These are phyloP conservation scores for Planococcus citri DNA, from an alignment of 1,140 invertebrate species.

Conservation along the genomic window DNA sequence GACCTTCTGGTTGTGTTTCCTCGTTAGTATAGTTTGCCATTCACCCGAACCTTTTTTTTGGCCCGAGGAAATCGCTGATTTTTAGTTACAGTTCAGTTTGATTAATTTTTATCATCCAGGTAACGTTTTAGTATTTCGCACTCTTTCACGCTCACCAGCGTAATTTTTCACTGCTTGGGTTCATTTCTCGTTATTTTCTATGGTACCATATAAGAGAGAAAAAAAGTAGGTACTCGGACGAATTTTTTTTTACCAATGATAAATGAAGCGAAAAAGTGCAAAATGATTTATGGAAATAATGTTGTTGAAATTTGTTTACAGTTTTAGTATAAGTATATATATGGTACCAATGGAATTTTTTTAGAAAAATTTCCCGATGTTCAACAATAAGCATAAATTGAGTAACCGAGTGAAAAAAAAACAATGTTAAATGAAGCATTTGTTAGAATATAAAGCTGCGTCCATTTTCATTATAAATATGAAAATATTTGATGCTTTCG, in stretches of 20 bases:
- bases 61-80: too few relatives aligned
- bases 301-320: background rate
- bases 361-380: too few relatives aligned
- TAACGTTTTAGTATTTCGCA: background rate
- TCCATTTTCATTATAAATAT: background rate
- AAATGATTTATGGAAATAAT: slow-evolving; percentile 10
- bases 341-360: too few relatives aligned
- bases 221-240: background rate
- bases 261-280: slow-evolving; percentile 2
- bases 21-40: background rate
- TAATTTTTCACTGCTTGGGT: background rate
- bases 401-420: background rate
- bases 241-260: background rate
- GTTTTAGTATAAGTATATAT: too few relatives aligned
- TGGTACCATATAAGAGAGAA: background rate
- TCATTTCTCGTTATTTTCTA: background rate
- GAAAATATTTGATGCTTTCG: background rate
- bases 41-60: background rate
- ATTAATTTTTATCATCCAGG: background rate
- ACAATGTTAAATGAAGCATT: background rate
- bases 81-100: background rate
- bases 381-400: background rate
- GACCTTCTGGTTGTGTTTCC: too few relatives aligned
- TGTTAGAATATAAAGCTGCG: background rate
- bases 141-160: background rate